Percentiles rank a stretch among this genome's conserved stretches.
Conservation (phyloP, 2,113 vertebrate genomes). For the Trachemys scripta region DNA sequence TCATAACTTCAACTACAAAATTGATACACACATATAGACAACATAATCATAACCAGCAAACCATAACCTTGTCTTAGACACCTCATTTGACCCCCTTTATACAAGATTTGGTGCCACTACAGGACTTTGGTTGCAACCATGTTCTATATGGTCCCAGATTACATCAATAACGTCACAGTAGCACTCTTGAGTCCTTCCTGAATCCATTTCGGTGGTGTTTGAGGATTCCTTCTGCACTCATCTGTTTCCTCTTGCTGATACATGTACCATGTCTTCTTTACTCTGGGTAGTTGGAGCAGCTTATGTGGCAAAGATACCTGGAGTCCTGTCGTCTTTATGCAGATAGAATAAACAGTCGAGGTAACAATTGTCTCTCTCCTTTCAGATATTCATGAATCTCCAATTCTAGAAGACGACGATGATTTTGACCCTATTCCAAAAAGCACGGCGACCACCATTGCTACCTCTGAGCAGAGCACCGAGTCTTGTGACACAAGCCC, state of each 20-base stretch:
- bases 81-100: no score
- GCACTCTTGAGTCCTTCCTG: not conserved
- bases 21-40: no score
- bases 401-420: constrained; percentile 89
- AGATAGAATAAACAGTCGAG: rapidly evolving
- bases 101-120: no score
- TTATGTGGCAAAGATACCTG: rapidly evolving
- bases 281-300: rapidly evolving
- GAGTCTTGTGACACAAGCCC: constrained; percentile 96
- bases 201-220: not conserved
- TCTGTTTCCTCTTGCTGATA: not conserved
- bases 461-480: constrained; percentile 94
- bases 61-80: no score
- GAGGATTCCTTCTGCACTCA: not conserved
- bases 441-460: constrained; percentile 86
- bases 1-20: no score
- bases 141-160: no score
- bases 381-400: constrained; percentile 89
- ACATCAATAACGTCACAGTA: not conserved
- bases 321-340: rapidly evolving
- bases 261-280: rapidly evolving
- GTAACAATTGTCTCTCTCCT: rapidly evolving
- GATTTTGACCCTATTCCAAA: constrained; percentile 89
- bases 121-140: no score
- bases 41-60: no score